phyloP scores from a whole-genome alignment of 2,888 invertebrate genomes.

The Volucella zonaria region DNA sequence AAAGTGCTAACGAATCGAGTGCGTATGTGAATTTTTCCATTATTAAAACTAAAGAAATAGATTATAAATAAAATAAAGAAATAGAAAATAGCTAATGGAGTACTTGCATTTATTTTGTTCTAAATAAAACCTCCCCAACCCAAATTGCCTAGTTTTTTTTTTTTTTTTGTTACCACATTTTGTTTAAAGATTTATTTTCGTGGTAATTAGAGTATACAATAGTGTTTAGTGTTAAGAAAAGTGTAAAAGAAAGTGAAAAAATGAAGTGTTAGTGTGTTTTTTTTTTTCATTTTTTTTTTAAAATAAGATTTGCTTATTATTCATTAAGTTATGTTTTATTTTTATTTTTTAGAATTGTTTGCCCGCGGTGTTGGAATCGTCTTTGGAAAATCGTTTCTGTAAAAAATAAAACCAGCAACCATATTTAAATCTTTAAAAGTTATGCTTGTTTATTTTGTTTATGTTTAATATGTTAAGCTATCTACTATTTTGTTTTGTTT shows the following conservation, averaged over 20 bases:
- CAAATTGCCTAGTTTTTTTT: background rate
- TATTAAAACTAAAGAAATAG: background rate
- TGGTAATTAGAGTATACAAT: constrained; percentile 28
- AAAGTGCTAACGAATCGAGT: constrained; percentile 16
- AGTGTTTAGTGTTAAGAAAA: constrained; percentile 51
- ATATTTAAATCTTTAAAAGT: constrained; percentile 53
- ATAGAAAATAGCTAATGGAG: constrained; percentile 12
- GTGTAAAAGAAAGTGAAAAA: constrained; percentile 58
- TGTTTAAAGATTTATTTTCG: background rate
- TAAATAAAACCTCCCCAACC: constrained; percentile 23
- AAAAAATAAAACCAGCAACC: constrained; percentile 80
- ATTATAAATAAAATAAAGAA: constrained; percentile 2
- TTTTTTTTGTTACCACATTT: constrained; percentile 10
- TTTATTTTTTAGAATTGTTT: constrained; percentile 75
- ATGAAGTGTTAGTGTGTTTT: constrained; percentile 49
- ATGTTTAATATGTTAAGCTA: constrained; percentile 11
- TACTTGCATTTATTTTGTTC: constrained; percentile 16
- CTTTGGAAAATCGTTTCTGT: constrained; percentile 84
- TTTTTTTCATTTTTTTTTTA: background rate
- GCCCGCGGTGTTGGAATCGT: constrained; percentile 78
- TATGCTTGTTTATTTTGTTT: constrained; percentile 34
- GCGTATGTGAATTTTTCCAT: too few species aligned
- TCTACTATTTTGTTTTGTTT: constrained; percentile 7
- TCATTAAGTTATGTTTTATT: constrained; percentile 39
- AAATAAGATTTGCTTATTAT: constrained; percentile 23